Evolutionary conservation across 2,888 invertebrate genomes (phyloP).

Genomic region (Drosophila neutralis): DNA sequence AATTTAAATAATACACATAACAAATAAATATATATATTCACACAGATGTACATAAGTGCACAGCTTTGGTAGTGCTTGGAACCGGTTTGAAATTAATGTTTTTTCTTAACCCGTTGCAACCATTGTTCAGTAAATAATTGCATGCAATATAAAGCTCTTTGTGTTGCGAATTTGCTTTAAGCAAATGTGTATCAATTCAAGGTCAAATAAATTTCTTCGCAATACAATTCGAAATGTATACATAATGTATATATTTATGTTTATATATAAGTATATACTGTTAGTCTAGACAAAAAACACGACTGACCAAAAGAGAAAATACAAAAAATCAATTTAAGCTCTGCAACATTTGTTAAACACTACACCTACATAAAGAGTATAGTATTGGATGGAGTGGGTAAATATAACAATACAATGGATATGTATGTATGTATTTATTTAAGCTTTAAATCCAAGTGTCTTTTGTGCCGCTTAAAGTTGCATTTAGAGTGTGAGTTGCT

Average conservation of each 20-base stretch:
- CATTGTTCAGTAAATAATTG: conserved; percentile 4
- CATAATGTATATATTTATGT: neutral
- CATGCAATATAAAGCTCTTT: conserved; percentile 12
- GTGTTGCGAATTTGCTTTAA: conserved; percentile 16
- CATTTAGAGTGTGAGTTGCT: neutral
- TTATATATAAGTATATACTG: conserved; percentile 1
- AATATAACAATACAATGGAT: neutral
- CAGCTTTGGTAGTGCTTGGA: conserved; percentile 1
- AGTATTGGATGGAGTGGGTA: neutral
- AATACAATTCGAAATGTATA: neutral
- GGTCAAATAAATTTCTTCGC: conserved; percentile 35
- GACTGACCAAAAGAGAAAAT: conserved; percentile 8
- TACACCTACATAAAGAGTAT: neutral
- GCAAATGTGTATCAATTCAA: conserved; percentile 11
- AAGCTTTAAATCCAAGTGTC: neutral
- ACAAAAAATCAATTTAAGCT: conserved; percentile 26
- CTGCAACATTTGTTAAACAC: neutral
- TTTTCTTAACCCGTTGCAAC: neutral
- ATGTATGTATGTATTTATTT: neutral
- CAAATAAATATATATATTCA: neutral
- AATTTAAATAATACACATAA: neutral
- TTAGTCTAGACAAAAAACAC: conserved; percentile 15
- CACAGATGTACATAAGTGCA: neutral
- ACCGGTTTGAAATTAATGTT: conserved; percentile 27
- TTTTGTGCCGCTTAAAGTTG: neutral